Base-by-base conservation (phyloP, 2,113 vertebrate species). In the Sylvia atricapilla region DNA sequence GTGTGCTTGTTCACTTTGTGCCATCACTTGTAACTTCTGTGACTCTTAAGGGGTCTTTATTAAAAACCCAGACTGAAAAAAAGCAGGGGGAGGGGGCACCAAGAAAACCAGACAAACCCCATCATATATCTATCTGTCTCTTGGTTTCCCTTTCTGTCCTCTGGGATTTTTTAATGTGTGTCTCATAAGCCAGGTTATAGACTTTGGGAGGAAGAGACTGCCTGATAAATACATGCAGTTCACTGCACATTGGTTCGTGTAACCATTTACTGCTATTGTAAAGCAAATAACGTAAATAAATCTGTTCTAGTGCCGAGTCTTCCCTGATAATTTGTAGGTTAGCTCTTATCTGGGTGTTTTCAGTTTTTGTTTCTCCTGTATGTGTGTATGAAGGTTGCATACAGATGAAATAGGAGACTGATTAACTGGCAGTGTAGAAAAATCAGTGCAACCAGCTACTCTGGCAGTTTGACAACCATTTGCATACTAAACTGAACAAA, bases 321-420 rank as follows among this genome's bases (percentile, higher is more conserved):
- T 58, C 63, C 15, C 30, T 77, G 44, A 30, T 89, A 79, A 89
- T 94, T 92, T 72, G 44, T 93, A 69, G 77, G 33, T 72, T 35
- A 84, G 66, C 47, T 72, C 43, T 89, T 78, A 12, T 46, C 53
- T 89, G 90, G 22, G 6, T 33, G 18, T 60, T 30, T 87, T 68
- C 58, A 69, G 59, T 50, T 94, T 92, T 87, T 94, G n/a, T 84
- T 81, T 90, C 73, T 91, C 50, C 25, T 60, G 37, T 67, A 14
- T 41, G 43, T 72, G 77, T 76, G 70, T 79, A 60, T 95, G 89
- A 72, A 84, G 35, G 84, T 59, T 91, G 87, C 77, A 91, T 92
- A 72, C 93, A 91, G 89, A 89, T 94, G 84, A 94, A 92, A 94
- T 60, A 72, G 46, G 80, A 89, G 78, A 60, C 84, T 68, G 91